Percentiles rank a stretch among this genome's conserved stretches.
These are phyloP conservation scores for Hipposideros larvatus DNA, from an alignment of 2,797 vertebrate species.

Conservation along the genomic window DNA sequence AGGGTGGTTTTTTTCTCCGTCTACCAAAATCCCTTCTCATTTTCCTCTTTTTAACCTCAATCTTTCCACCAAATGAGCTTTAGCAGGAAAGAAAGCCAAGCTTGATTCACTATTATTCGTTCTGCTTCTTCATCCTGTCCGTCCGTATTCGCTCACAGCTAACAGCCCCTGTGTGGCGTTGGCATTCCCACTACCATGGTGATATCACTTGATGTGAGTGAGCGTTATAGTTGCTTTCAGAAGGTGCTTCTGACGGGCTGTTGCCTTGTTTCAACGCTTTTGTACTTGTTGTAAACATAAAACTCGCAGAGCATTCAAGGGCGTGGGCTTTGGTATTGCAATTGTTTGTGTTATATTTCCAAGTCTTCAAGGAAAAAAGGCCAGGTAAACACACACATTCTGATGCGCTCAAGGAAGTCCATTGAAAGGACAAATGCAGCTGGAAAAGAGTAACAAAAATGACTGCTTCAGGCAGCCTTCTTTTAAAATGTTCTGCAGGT, in stretches of 20 bases:
- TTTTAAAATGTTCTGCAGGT: background rate
- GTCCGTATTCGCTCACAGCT: background rate
- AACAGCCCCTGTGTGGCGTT: background rate
- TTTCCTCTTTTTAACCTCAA: background rate
- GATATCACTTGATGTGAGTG: background rate
- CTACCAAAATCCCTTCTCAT: background rate
- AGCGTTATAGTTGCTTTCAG: background rate
- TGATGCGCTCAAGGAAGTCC: background rate
- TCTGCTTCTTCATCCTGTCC: background rate
- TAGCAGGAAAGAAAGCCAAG: background rate
- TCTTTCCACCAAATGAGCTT: background rate
- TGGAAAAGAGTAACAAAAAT: background rate
- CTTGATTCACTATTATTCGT: background rate
- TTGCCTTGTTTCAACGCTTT: background rate
- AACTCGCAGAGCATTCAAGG: background rate
- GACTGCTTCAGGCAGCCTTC: background rate
- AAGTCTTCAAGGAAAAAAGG: background rate
- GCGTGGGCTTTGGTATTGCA: background rate
- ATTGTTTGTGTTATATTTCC: background rate
- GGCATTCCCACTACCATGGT: background rate
- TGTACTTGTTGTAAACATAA: background rate
- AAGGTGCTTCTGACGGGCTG: background rate
- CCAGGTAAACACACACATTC: background rate
- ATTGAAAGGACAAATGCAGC: background rate
- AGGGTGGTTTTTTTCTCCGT: background rate